These are phyloP conservation scores for Exocentrus adspersus DNA, from an alignment of 2,888 invertebrate genomes.

Conservation along the genomic window DNA sequence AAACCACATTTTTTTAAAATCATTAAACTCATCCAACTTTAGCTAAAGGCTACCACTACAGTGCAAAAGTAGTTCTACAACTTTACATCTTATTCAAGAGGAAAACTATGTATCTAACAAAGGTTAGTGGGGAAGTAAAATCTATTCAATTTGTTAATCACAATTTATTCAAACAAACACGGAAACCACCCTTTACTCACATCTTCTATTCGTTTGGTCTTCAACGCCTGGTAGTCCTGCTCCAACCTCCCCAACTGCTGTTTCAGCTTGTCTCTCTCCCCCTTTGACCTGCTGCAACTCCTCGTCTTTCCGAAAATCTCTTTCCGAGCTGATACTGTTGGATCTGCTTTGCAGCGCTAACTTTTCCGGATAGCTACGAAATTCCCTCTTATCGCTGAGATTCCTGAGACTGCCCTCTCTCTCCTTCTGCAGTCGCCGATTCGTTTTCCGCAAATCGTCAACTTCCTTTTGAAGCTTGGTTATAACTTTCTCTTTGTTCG, in stretches of 20 bases:
- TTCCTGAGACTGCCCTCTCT: slow-evolving; percentile 69
- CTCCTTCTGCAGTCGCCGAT: slow-evolving; percentile 79
- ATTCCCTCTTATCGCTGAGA: slow-evolving; percentile 59
- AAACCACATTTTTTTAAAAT: no score
- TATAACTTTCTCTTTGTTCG: slow-evolving; percentile 78
- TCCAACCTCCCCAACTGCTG: slow-evolving; percentile 68
- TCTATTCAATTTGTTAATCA: not conserved
- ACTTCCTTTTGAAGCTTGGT: slow-evolving; percentile 78
- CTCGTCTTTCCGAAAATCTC: slow-evolving; percentile 64
- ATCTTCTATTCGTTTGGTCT: slow-evolving; percentile 82
- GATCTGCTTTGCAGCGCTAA: slow-evolving; percentile 57
- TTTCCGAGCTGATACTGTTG: slow-evolving; percentile 57
- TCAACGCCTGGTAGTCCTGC: slow-evolving; percentile 78
- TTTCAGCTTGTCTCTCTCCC: slow-evolving; percentile 73
- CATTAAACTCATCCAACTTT: no score
- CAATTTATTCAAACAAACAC: slow-evolving; percentile 12
- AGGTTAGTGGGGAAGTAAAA: not conserved
- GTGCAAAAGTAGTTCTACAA: no score
- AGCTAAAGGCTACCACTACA: no score
- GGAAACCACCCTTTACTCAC: slow-evolving; percentile 66
- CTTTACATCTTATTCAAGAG: no score
- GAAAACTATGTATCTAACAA: no score
- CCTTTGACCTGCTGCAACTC: slow-evolving; percentile 65
- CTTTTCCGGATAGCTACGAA: slow-evolving; percentile 57
- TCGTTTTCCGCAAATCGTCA: slow-evolving; percentile 80